Evolutionary conservation across 2,888 invertebrate species (phyloP), one percentile per base, ranked within the genome.

Genomic region (Ischnus inquisitorius): DNA sequence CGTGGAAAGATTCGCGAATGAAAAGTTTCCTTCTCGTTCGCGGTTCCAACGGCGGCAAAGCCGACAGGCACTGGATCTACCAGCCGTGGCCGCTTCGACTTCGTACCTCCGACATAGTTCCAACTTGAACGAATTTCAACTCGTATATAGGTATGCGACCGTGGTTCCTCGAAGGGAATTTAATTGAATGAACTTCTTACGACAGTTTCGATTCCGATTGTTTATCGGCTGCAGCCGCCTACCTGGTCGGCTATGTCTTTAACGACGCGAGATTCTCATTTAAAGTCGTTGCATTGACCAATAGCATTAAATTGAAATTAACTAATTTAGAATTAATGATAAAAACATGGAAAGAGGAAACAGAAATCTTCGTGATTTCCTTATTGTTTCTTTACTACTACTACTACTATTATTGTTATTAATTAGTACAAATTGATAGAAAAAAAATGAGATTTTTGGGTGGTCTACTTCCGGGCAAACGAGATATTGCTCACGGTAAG

Each of bases 91-190:
- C 62, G n/a, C 74, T 46, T 75, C 46, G 39, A 54, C 54, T 65
- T 57, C 60, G 69, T 62, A 68, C 28, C 68, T 39, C 79, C 79
- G 69, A 48, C 64, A 83, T 71, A 46, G 64, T 79, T 71, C 69
- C 41, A 62, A 75, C 28, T 75, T 64, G 34, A 75, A 79, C 64
- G 54, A 75, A 75, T 75, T 79, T 43, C n/a, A 65, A 69, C 74
- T 57, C 10, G 19, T 10, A 41, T 65, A 12, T 19, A 41, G n/a
- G 14, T 46, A 57, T 43, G 39, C 8, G 16, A 10, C 16, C 16
- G n/a, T n/a, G 14, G 4, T 39, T 34, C 16, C 34, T 5, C 6
- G 2, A 34, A 65, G 39, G 41, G 72, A 74, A 62, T 74, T 74
- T 34, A 74, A 62, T 74, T 74, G 28, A 72, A 72, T 74, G 28